Evolutionary conservation across 2,113 vertebrate species (phyloP).

Genomic region (Cervus canadensis): DNA sequence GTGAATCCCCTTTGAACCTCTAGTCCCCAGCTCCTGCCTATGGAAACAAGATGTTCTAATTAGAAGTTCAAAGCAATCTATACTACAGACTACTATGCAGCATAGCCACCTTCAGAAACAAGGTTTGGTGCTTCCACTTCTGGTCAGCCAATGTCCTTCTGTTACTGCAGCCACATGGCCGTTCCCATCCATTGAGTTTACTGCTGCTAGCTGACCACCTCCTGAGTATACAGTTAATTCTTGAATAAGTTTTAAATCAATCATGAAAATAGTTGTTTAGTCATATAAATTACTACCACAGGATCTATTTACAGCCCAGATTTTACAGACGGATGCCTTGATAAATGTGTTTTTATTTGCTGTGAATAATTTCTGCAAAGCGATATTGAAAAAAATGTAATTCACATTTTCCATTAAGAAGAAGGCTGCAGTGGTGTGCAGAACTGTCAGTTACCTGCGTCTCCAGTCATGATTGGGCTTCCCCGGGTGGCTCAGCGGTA

Average conservation of each 20-base stretch:
- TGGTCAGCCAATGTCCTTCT: neutral
- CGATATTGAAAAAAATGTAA: neutral
- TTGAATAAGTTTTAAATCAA: neutral
- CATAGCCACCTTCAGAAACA: neutral
- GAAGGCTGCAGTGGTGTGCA: neutral
- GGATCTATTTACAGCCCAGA: neutral
- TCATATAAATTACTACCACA: neutral
- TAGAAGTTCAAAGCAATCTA: neutral
- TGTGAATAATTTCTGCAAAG: slow-evolving; percentile 9
- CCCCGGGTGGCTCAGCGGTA: neutral
- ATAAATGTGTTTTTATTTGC: slow-evolving; percentile 54
- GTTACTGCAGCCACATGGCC: neutral
- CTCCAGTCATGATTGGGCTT: neutral
- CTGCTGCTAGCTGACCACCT: neutral
- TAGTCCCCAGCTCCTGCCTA: neutral
- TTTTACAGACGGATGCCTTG: neutral
- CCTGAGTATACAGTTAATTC: neutral
- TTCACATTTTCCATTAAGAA: neutral
- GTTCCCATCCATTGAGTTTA: neutral
- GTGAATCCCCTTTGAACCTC: neutral
- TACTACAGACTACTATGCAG: neutral
- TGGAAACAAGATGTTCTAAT: neutral
- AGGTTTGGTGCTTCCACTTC: neutral
- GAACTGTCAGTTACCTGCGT: neutral
- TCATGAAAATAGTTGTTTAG: neutral